Base-by-base conservation (phyloP, 2,797 vertebrate genomes). In the Poeciliopsis infans region DNA sequence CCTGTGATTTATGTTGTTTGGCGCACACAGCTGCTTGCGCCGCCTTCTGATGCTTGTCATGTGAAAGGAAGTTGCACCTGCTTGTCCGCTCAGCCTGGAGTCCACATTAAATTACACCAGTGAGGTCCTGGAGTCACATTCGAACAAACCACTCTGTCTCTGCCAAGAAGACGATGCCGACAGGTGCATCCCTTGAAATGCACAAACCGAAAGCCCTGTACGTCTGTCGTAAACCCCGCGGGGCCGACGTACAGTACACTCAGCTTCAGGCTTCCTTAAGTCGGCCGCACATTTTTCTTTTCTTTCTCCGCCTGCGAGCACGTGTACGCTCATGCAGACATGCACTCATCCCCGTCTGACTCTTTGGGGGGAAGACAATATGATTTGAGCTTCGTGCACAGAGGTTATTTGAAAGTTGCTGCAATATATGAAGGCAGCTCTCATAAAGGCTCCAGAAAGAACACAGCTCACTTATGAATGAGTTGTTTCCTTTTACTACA, bases 351-450 rank as follows among this genome's bases (percentile, higher is more conserved):
- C 43, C 20, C 86, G 72, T 85, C 16, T 82, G 80, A 46, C 71
- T 83, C n/a, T 74, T 66, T 12, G 1, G 49, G 23, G 66, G 46
- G 78, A 85, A 75, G 33, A 84, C 47, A 72, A 88, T 85, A 79
- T 83, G 82, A 89, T 70, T 51, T 61, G 33, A 23, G 61, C 33
- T 3, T 66, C 3, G 20, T 66, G 33, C 33, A 10, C 33, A 66
- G 76, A 88, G 85, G 61, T 77, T 83, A 78, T 88, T 89, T 72
- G 70, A 77, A 85, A 81, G 78, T 74, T 75, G 78, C 71, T 80
- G 57, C 87, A 80, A 83, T 79, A 83, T 80, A 72, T 23, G 39
- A 64, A 75, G 71, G 72, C 28, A 36, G 72, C 85, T 66, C 75
- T 47, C 68, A 28, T 47, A 81, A 51, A 66, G 59, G 66, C 46